Conservation (phyloP, 2,888 invertebrate species). For the Volucella zonaria region DNA sequence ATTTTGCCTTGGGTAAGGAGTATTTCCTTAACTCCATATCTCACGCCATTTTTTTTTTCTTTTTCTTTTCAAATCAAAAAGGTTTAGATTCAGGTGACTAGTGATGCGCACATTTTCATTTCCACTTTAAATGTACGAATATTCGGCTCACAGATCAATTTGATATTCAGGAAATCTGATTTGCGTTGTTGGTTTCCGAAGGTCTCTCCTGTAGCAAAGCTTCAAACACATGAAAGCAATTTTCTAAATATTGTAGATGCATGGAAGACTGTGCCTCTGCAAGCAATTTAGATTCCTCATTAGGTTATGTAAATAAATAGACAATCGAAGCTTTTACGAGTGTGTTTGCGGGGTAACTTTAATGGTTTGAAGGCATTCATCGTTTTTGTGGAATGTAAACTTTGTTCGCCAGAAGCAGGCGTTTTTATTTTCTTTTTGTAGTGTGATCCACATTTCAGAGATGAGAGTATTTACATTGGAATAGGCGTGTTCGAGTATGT, state of each 20-base stretch:
- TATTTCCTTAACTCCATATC: constrained; percentile 14
- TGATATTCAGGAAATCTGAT: background rate
- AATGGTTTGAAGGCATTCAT: background rate
- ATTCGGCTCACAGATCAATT: background rate
- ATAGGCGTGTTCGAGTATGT: background rate
- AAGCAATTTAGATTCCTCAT: constrained; percentile 7
- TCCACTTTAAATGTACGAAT: too few relatives aligned
- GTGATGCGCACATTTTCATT: constrained; percentile 28
- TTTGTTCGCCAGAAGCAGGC: background rate
- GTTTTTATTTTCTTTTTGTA: background rate
- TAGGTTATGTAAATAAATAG: constrained; percentile 21
- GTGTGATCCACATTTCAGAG: constrained; percentile 5
- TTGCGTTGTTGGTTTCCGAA: background rate
- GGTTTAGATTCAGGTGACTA: constrained; percentile 21
- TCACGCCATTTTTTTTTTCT: constrained; percentile 30
- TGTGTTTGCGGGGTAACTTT: background rate
- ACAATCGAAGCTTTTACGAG: constrained; percentile 35
- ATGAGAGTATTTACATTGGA: constrained; percentile 6
- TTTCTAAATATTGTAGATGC: constrained; percentile 1
- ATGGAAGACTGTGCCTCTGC: background rate
- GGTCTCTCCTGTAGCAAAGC: constrained; percentile 7
- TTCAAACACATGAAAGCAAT: constrained; percentile 18
- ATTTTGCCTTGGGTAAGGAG: constrained; percentile 27
- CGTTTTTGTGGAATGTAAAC: background rate
- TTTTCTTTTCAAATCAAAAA: constrained; percentile 21